Evolutionary conservation across 2,113 vertebrate genomes (phyloP), one percentile per base, ranked within the genome.

Genomic region (Seriola quinqueradiata): DNA sequence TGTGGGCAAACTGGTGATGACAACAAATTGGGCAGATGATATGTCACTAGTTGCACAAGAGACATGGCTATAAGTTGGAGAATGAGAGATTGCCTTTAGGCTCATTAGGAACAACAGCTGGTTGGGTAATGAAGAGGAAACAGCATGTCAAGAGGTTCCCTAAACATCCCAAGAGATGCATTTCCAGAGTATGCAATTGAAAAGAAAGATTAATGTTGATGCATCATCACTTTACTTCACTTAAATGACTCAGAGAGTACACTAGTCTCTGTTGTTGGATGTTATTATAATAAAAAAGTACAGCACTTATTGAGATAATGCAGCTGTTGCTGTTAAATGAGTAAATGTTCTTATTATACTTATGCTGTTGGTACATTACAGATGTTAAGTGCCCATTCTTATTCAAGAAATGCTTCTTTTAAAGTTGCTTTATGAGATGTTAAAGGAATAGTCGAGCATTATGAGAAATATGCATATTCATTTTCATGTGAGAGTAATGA

Each of bases 51-150:
- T 93, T 92, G 88, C 83, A 84, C 77, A 60, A 64, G 79, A 91
- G 85, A 85, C 82, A 76, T 79, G 72, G 75, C 86, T 90, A 75
- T 82, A 94, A 84, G 90, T 89, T 88, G 79, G 84, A 89, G 78
- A 90, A 90, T 92, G 92, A 94, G 87, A 90, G 85, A 93, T 88
- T 94, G 93, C 92, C 94, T 93, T 92, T 88, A 89, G 93, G 94
- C 95, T 95, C 93, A 95, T 95, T 95, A 95, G 93, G 85, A 93
- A 93, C 93, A 95, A 92, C 95, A 96, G 94, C 95, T 95, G 95
- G 91, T 95, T 93, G 93, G 92, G 92, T 96, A 96, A 96, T 96
- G 95, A 95, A 95, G 93, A 95, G 94, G 94, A 95, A 96, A 94
- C 91, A 75, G 84, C 77, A 54, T 95, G 94, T 95, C 94, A 95